Percentiles rank a stretch among this genome's conserved stretches.
phyloP scores from a whole-genome alignment of 2,113 vertebrate species.

The Natator depressus region DNA sequence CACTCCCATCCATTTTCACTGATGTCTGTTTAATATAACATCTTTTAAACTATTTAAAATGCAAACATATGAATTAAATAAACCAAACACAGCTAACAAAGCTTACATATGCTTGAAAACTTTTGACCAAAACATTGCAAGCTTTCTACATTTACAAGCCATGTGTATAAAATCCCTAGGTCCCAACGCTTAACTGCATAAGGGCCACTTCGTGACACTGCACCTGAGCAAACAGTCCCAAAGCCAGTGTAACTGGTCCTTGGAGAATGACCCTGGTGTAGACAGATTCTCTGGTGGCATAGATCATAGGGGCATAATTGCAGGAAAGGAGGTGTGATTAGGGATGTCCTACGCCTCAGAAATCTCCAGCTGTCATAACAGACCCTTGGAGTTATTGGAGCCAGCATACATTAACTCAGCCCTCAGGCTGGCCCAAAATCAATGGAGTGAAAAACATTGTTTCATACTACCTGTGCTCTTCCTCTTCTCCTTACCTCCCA shows the following conservation, averaged over 20 bases:
- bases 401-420: neutral
- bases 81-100: constrained; percentile 54
- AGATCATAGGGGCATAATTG: neutral
- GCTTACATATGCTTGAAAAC: neutral
- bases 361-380: neutral
- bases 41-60: constrained; percentile 70
- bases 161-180: neutral
- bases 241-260: neutral
- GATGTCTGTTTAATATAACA: constrained; percentile 65
- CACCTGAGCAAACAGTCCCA: neutral
- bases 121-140: constrained; percentile 14
- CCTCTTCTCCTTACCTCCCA: neutral
- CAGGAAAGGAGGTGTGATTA: fast-evolving
- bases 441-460: neutral
- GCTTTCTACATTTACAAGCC: neutral
- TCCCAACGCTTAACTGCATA: neutral
- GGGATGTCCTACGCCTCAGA: neutral
- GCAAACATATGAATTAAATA: constrained; percentile 68
- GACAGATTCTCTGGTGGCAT: neutral
- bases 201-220: neutral
- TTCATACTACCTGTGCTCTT: neutral
- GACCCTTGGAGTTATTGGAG: fast-evolving
- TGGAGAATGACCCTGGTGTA: neutral
- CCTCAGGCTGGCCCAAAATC: neutral
- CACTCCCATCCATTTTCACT: constrained; percentile 61